Conservation (phyloP, 2,113 vertebrate genomes). For the Ictidomys tridecemlineatus region DNA sequence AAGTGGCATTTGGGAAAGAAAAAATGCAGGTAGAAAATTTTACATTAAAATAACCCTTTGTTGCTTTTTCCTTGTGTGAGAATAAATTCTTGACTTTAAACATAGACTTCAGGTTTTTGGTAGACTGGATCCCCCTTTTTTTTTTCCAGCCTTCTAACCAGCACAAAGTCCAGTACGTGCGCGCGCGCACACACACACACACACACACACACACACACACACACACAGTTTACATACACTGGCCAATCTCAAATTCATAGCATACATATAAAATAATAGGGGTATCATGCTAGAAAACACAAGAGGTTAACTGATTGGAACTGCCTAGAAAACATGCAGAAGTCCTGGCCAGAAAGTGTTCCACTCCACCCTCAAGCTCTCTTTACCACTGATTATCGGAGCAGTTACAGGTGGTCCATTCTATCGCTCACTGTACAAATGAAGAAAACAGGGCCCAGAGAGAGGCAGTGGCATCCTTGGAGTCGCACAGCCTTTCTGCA, state of each 20-base stretch:
- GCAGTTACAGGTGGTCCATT: neutral
- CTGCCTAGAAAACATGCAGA: neutral
- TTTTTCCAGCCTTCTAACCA: neutral
- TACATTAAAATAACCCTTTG: neutral
- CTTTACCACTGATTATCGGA: neutral
- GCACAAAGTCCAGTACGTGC: neutral
- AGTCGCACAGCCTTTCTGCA: neutral
- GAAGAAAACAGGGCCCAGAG: neutral
- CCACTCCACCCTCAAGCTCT: neutral
- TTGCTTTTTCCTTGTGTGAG: neutral
- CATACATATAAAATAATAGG: neutral
- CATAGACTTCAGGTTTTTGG: neutral
- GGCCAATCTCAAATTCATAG: neutral
- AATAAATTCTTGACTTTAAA: slow-evolving; percentile 14
- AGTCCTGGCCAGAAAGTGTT: neutral
- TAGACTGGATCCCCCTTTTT: neutral
- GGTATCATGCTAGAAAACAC: neutral
- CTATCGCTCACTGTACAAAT: neutral
- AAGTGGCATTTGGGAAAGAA: neutral
- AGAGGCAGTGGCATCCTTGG: neutral
- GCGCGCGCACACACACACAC: too few relatives aligned
- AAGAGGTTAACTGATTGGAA: neutral
- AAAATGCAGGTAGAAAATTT: neutral
- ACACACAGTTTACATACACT: neutral
- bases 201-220: neutral